Evolutionary conservation across 1,140 invertebrate species (phyloP).

Genomic region (Reticulitermes speratus): DNA sequence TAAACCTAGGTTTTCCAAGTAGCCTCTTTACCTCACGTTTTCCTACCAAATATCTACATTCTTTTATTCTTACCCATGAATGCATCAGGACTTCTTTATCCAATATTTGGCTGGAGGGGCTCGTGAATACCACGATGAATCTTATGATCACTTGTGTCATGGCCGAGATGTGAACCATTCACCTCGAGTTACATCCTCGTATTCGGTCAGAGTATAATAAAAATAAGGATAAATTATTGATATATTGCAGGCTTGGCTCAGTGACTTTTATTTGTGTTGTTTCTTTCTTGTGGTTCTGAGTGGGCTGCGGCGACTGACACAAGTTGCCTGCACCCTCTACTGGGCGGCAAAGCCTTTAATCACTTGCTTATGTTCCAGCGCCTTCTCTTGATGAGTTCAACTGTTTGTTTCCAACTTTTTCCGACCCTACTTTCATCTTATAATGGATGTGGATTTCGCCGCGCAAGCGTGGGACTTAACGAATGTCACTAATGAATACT

Average conservation of each 20-base stretch:
- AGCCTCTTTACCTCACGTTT: too few relatives aligned
- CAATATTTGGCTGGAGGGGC: too few relatives aligned
- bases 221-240: neutral
- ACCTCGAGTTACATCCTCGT: too few relatives aligned
- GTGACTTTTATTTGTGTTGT: neutral
- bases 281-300: too few relatives aligned
- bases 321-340: neutral
- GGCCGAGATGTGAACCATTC: too few relatives aligned
- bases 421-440: neutral
- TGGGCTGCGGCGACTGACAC: too few relatives aligned
- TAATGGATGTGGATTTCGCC: neutral
- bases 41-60: too few relatives aligned
- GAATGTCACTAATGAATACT: neutral
- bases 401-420: neutral
- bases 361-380: neutral
- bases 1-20: too few relatives aligned
- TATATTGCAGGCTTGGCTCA: neutral
- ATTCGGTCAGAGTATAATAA: neutral
- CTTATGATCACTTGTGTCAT: too few relatives aligned
- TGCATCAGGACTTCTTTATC: too few relatives aligned
- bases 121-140: too few relatives aligned
- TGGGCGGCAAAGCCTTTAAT: neutral
- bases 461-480: neutral
- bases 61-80: too few relatives aligned
- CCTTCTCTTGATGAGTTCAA: neutral